Evolutionary conservation across 2,113 vertebrate genomes (phyloP).

Genomic region (Nerophis lumbriciformis): DNA sequence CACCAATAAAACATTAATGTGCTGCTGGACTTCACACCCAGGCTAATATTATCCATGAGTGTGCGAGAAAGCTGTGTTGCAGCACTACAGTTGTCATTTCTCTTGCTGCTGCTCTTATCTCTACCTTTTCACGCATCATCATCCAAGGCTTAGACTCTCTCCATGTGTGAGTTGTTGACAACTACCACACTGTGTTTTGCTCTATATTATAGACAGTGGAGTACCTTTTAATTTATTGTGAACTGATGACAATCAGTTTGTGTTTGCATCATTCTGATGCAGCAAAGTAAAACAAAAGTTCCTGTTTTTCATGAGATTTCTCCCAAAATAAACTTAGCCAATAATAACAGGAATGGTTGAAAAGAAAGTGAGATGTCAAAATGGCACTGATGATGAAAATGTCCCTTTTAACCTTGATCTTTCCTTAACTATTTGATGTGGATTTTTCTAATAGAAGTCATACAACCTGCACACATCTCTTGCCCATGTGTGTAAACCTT

Average conservation of each 20-base stretch:
- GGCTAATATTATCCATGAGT: slow-evolving; percentile 36
- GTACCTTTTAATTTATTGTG: slow-evolving; percentile 23
- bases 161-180: slow-evolving; percentile 35
- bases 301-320: neutral
- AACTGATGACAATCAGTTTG: neutral
- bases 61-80: slow-evolving; percentile 34
- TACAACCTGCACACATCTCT: neutral
- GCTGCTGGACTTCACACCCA: slow-evolving; percentile 62
- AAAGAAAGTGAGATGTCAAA: neutral
- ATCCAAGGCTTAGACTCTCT: slow-evolving; percentile 22
- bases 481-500: neutral
- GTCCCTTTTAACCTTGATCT: neutral
- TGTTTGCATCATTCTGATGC: neutral
- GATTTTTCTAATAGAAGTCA: neutral
- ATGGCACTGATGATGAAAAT: neutral
- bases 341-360: neutral
- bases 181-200: slow-evolving; percentile 37
- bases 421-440: neutral
- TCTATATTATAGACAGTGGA: slow-evolving; percentile 28
- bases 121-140: slow-evolving; percentile 44
- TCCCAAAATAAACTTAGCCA: neutral
- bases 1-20: slow-evolving; percentile 53
- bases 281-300: neutral
- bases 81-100: slow-evolving; percentile 30
- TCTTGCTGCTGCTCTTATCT: slow-evolving; percentile 51